Percentiles rank a stretch among this genome's conserved stretches.
Conservation (phyloP, 2,113 vertebrate species). For the Haemorhous mexicanus region DNA sequence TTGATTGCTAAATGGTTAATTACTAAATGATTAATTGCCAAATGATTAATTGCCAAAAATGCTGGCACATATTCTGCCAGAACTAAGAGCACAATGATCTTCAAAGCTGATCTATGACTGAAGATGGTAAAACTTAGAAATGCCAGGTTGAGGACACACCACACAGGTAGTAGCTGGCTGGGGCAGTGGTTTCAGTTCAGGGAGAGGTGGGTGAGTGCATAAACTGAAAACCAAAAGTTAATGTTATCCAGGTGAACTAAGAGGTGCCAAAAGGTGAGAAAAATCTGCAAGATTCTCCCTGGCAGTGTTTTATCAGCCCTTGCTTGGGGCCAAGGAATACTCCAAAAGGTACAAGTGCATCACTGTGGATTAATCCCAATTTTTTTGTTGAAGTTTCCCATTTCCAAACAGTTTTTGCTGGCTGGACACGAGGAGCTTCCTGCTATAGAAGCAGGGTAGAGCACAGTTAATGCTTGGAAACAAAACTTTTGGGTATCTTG, state of each 20-base stretch:
- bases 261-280: neutral
- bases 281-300: neutral
- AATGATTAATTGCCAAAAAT: neutral
- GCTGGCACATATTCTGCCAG: neutral
- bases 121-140: neutral
- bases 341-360: neutral
- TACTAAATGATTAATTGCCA: neutral
- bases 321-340: neutral
- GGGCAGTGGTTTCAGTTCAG: neutral
- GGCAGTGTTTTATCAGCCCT: neutral
- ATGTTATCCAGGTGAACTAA: neutral
- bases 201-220: neutral
- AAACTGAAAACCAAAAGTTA: neutral
- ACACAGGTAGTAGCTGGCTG: accelerated
- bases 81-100: accelerated
- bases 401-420: neutral
- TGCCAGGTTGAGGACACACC: accelerated
- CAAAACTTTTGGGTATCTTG: neutral
- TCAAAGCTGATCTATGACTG: neutral
- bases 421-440: neutral
- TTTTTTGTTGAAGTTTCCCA: neutral
- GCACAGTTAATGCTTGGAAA: neutral
- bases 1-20: neutral
- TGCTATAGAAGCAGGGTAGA: neutral
- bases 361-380: neutral